Percentiles rank a stretch among this genome's conserved stretches.
These are phyloP conservation scores for Rhinolophus sinicus DNA, from an alignment of 2,113 vertebrate genomes.

Conservation along the genomic window DNA sequence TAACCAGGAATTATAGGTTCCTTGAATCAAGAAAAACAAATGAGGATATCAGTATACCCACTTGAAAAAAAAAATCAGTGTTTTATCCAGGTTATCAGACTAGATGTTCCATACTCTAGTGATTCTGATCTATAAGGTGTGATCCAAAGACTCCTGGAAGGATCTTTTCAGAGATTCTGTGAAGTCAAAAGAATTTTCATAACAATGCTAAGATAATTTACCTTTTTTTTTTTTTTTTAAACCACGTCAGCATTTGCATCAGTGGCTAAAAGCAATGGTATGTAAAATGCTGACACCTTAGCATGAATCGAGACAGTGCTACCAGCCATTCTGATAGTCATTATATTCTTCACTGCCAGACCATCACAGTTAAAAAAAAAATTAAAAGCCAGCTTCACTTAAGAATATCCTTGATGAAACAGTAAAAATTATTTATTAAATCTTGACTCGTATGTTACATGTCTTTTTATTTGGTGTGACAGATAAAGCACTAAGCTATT, in stretches of 20 bases:
- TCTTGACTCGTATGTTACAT: not conserved
- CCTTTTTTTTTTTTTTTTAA: not conserved
- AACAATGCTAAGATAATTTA: not conserved
- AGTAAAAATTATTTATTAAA: constrained; percentile 2
- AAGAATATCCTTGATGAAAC: not conserved
- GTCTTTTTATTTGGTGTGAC: not conserved
- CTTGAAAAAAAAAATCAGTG: not conserved
- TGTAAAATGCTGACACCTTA: not conserved
- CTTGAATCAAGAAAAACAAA: constrained; percentile 25
- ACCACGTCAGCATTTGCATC: not conserved
- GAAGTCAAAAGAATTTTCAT: constrained; percentile 15
- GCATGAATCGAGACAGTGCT: not conserved
- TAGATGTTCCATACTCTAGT: not conserved
- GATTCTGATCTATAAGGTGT: not conserved
- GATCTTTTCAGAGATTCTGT: not conserved
- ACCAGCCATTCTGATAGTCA: not conserved
- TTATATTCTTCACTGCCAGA: not conserved
- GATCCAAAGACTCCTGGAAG: not conserved
- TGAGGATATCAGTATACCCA: not conserved
- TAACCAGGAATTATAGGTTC: not conserved
- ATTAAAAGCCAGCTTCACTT: not conserved
- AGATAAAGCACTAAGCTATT: not conserved
- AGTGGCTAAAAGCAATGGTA: not conserved
- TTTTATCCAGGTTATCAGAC: not conserved
- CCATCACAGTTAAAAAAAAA: not conserved